Evolutionary conservation across 2,888 invertebrate genomes (phyloP), one percentile per base, ranked within the genome.

Genomic region (Pristionchus exspectatus): DNA sequence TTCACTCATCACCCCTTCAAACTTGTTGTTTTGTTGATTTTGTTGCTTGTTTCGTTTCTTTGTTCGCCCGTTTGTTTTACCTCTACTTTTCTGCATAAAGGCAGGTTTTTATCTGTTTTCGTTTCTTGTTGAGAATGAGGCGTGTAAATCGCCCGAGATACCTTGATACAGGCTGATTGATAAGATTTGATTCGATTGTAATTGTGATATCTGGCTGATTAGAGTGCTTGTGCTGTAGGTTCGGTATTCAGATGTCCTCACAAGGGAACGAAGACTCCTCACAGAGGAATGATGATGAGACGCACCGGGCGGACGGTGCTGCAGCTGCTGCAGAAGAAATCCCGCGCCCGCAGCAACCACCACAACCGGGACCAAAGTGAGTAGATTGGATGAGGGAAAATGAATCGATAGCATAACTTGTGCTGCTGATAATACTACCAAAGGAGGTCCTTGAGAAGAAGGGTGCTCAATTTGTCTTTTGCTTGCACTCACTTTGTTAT

Each of bases 1-100:
- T 74, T 74, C 21, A 38, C 74, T 9, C 44, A 69, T 59, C n/a
- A 66, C 44, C 44, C 24, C 38, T 21, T 10, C 14, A 72, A 27
- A 50, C n/a, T 81, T 81, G 33, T 77, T 77, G 44, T 77, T 77
- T 38, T 77, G 81, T 81, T 81, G 81, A 27, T 81, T 63, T 63
- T 81, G 81, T 81, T 81, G 81, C 27, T 81, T 74, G 50, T 54
- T 54, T 50, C n/a, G 38, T 77, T 72, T 44, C 12, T n/a, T 81
- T 54, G 50, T 81, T 81, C 50, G 12, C 44, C n/a, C 27, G 81
- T 54, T 50, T 81, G 81, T 81, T 81, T 81, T 81, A 81, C 5
- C 63, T n/a, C 24, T 56, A 21, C 4, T 63, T 44, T 14, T n/a
- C 50, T 81, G 81, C 81, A 81, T 81, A 81, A 81, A 81, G 16